phyloP scores from a whole-genome alignment of 2,888 invertebrate genomes.

The Pachycephus smyrnensis region DNA sequence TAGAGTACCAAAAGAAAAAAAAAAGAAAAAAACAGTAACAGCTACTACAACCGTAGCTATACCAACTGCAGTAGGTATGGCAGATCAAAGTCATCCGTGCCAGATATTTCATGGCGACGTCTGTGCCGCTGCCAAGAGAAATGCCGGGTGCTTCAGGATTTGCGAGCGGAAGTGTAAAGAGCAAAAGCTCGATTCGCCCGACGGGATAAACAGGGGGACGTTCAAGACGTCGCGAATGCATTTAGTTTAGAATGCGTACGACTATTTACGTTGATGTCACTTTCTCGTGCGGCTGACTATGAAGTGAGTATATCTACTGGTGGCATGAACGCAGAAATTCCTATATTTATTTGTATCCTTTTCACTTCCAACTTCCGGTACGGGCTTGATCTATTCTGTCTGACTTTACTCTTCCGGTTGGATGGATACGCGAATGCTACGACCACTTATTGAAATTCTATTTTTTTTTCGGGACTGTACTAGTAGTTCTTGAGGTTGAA shows the following conservation, averaged over 20 bases:
- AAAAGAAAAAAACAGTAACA: neutral
- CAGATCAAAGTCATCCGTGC: constrained; percentile 52
- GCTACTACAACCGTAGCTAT: neutral
- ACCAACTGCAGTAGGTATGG: constrained; percentile 16
- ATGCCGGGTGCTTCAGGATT: constrained; percentile 37
- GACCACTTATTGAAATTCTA: neutral
- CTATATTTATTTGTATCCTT: neutral
- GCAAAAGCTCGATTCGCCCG: constrained; percentile 5
- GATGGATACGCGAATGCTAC: neutral
- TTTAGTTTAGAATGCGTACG: neutral
- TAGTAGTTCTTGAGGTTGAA: neutral
- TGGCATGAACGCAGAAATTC: neutral
- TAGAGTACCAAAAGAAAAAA: neutral
- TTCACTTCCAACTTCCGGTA: neutral
- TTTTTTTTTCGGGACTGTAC: neutral
- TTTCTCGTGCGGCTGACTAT: neutral
- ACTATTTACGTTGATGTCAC: constrained; percentile 7
- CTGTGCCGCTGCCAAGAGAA: constrained; percentile 48
- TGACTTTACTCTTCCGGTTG: neutral
- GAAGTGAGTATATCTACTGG: neutral
- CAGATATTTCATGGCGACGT: constrained; percentile 51
- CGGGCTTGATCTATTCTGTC: neutral
- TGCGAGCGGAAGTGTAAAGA: constrained; percentile 42
- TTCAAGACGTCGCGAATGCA: neutral
- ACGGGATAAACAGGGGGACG: neutral